phyloP scores from a whole-genome alignment of 2,888 invertebrate species.

The Trichogramma evanescens region DNA sequence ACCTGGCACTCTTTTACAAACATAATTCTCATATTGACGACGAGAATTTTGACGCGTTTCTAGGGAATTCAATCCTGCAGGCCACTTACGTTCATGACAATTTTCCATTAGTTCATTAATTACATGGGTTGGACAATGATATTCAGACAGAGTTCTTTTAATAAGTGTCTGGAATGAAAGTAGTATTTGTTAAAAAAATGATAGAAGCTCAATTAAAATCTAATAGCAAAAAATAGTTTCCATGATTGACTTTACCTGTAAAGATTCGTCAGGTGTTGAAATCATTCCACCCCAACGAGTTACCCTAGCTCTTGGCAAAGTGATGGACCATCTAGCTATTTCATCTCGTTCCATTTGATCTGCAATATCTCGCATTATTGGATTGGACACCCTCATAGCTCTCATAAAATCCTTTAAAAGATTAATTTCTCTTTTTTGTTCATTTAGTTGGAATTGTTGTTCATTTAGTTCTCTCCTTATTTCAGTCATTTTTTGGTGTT shows the following conservation, averaged over 20 bases:
- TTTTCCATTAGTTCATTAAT: slow-evolving; percentile 95
- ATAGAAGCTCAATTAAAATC: neutral
- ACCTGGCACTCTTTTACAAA: slow-evolving; percentile 89
- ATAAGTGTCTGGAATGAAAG: slow-evolving; percentile 71
- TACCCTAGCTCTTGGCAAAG: slow-evolving; percentile 76
- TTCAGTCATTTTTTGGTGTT: slow-evolving; percentile 79
- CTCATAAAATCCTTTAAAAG: slow-evolving; percentile 89
- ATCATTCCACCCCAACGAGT: slow-evolving; percentile 99
- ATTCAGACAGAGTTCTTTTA: slow-evolving; percentile 84
- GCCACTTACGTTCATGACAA: slow-evolving; percentile 94
- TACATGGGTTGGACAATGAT: slow-evolving; percentile 88
- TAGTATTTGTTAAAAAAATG: neutral
- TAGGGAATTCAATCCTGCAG: slow-evolving; percentile 81
- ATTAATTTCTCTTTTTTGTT: slow-evolving; percentile 82
- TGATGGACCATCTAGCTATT: slow-evolving; percentile 81
- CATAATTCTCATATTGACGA: slow-evolving; percentile 86
- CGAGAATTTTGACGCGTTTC: slow-evolving; percentile 93
- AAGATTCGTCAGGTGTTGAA: slow-evolving; percentile 89
- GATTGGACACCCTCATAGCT: slow-evolving; percentile 86
- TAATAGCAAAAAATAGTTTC: neutral
- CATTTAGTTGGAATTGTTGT: slow-evolving; percentile 78
- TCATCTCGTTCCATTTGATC: slow-evolving; percentile 94
- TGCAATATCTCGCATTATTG: slow-evolving; percentile 83
- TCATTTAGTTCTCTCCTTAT: slow-evolving; percentile 82
- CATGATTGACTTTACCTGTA: slow-evolving; percentile 58